Evolutionary conservation across 53 echinoderm and acorn worm genomes (phyloP).

Genomic region (Pentamera pediparva): DNA sequence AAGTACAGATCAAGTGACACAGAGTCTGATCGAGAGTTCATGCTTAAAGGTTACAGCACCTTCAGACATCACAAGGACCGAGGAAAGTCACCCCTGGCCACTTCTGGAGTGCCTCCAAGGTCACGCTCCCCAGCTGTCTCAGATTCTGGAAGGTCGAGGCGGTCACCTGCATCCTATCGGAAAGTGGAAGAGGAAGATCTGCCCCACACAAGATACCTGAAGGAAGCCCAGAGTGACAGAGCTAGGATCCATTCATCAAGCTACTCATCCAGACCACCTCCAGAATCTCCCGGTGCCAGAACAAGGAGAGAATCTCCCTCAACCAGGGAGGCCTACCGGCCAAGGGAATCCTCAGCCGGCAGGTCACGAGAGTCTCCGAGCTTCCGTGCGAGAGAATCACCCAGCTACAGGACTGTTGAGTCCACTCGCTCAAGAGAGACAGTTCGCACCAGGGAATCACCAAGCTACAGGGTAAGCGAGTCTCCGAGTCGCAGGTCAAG

Average conservation of each 20-base stretch:
- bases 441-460: neutral
- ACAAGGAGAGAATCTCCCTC: neutral
- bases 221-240: slow-evolving; percentile 16
- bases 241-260: neutral
- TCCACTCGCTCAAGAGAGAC: neutral
- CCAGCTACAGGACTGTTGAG: neutral
- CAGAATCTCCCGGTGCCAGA: neutral
- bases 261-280: neutral
- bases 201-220: slow-evolving; percentile 13
- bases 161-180: neutral
- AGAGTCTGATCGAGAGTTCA: slow-evolving; percentile 31
- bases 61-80: neutral
- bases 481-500: slow-evolving; percentile 2
- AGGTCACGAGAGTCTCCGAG: slow-evolving; percentile 4
- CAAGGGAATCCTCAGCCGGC: neutral
- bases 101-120: neutral
- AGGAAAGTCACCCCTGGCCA: slow-evolving; percentile 1
- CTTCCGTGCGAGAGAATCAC: neutral
- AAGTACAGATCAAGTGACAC: slow-evolving; percentile 25
- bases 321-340: slow-evolving; percentile 3
- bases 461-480: slow-evolving; percentile 11
- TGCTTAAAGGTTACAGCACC: neutral
- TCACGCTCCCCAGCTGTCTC: neutral
- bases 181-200: neutral
- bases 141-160: neutral